These are phyloP conservation scores for Grantiella picta DNA, from an alignment of 2,113 vertebrate species.

Conservation along the genomic window DNA sequence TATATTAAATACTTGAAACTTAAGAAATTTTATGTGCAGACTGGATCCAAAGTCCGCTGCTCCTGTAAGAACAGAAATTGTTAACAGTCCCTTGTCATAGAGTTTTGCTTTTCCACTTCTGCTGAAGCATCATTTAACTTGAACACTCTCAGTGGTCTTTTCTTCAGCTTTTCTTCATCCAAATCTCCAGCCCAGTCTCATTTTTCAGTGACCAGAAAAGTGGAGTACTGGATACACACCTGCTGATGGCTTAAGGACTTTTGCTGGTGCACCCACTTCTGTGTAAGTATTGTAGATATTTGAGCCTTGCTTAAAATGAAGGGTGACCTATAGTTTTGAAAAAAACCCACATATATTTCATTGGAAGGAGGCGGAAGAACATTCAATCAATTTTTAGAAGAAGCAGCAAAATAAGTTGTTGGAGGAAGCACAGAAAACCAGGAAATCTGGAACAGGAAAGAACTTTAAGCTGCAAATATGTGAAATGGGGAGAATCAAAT, in stretches of 20 bases:
- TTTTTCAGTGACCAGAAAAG: not conserved
- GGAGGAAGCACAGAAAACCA: not conserved
- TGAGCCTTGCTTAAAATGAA: not conserved
- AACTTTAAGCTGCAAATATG: not conserved
- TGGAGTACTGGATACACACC: not conserved
- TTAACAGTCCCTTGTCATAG: not conserved
- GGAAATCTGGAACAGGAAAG: not conserved
- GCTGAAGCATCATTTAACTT: not conserved
- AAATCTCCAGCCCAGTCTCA: not conserved
- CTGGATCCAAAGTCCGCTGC: not conserved
- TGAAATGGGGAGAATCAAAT: not conserved
- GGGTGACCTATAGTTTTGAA: not conserved
- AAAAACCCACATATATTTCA: rapidly evolving
- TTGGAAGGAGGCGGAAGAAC: not conserved
- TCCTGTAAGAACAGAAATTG: not conserved
- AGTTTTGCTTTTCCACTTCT: not conserved
- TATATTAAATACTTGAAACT: not conserved
- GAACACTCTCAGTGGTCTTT: not conserved
- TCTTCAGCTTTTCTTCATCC: not conserved
- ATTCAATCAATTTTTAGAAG: not conserved
- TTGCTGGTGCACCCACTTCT: not conserved
- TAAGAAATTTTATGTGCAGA: not conserved
- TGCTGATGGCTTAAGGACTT: not conserved
- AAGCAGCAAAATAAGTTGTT: not conserved
- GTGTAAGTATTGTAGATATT: not conserved